Base-by-base conservation (phyloP, 2,113 vertebrate genomes). In the Conger conger region DNA sequence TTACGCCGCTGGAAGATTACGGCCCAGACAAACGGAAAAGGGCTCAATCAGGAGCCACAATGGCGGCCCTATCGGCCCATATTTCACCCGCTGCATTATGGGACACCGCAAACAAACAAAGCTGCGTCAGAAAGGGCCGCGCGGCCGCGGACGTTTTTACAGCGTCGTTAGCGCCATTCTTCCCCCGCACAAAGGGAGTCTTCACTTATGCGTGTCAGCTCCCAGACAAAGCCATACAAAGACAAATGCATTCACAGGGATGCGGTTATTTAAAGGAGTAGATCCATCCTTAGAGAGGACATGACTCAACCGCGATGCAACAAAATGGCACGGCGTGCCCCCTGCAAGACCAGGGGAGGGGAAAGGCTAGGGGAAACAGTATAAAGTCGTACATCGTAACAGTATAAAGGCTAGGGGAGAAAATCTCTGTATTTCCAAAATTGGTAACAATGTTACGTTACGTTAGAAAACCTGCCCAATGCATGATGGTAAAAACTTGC, bases 211-310 rank as follows among this genome's bases (percentile, higher is more conserved):
- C 7, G 88, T 90, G 92, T 93, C 93, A 92, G 91, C 87, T 86
- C 86, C 0, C 82, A 92, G 90, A 94, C 93, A 94, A 95, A 93
- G 91, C 89, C 90, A 88, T 92, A 94, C 92, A 89, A 94, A 93
- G 92, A 95, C 91, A 91, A 91, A 95, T 94, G 91, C 92, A 93
- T 92, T 93, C 88, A 86, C 86, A 68, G 87, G 85, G 87, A 84
- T 86, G 88, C 76, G 89, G 91, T 91, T 90, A 89, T 92, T 92
- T 89, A 87, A 91, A 92, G 53, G 73, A 81, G 81, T 30, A 88
- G 84, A 86, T 90, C 82, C 85, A 88, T 92, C 87, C 88, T 90
- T 87, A 88, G 86, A 80, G 84, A 84, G 86, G 76, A 60, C 90
- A 86, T 89, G 90, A 92, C 92, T 93, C 90, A 90, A 92, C 91